A percentile compares a stretch with the other conserved stretches of the same genome.
Conservation (phyloP, 2,888 invertebrate species). For the Hypolimnas misippus region DNA sequence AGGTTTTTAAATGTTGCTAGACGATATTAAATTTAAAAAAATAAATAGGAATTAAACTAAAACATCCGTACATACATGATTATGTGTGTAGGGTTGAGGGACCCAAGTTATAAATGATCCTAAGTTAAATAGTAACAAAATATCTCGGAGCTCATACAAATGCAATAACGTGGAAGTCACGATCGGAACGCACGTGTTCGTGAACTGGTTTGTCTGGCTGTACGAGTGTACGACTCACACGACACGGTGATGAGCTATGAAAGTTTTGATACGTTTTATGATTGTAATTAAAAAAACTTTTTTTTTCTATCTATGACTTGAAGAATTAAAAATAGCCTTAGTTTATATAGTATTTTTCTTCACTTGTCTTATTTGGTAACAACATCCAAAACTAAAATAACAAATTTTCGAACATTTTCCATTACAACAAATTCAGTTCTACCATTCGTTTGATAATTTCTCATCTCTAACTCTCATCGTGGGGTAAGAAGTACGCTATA, state of each 20-base stretch:
- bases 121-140: slow-evolving; percentile 35
- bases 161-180: slow-evolving; percentile 60
- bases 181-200: slow-evolving; percentile 64
- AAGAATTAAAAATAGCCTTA: too few relatives aligned
- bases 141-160: slow-evolving; percentile 38
- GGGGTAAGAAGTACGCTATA: too few relatives aligned
- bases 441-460: too few relatives aligned
- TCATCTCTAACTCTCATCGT: too few relatives aligned
- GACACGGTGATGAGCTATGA: slow-evolving; percentile 23
- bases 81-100: background rate
- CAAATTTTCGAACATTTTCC: too few relatives aligned
- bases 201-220: slow-evolving; percentile 37
- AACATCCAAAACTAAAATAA: too few relatives aligned
- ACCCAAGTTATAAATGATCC: slow-evolving; percentile 20
- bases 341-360: too few relatives aligned
- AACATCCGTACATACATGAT: background rate
- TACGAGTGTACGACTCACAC: slow-evolving; percentile 19
- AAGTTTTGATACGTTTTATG: slow-evolving; percentile 8
- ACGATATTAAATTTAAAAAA: slow-evolving; percentile 1
- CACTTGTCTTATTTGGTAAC: too few relatives aligned
- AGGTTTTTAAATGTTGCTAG: slow-evolving; percentile 5
- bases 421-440: too few relatives aligned
- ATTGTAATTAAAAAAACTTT: background rate
- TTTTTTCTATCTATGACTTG: too few relatives aligned
- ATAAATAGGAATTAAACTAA: background rate